Evolutionary conservation across 53 echinoderm and acorn worm species (phyloP).

Genomic region (Patiria pectinifera): DNA sequence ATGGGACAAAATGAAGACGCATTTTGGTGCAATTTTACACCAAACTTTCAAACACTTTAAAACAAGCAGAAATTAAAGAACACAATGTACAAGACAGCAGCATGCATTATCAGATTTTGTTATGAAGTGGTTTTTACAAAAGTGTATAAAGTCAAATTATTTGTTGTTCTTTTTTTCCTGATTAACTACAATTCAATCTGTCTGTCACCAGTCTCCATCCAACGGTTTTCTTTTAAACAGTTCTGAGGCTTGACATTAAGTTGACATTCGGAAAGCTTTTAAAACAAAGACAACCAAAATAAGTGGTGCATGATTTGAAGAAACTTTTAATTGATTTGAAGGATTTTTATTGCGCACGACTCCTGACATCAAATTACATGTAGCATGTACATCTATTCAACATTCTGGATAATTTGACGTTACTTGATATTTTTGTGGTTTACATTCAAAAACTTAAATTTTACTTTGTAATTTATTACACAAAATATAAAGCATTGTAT

Average conservation of each 20-base stretch:
- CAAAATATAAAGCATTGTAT: no score
- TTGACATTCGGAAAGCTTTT: background rate
- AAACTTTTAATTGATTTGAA: background rate
- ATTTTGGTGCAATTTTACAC: background rate
- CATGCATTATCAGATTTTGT: conserved; percentile 24
- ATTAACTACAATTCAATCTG: background rate
- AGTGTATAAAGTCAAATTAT: conserved; percentile 21
- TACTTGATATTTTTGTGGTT: no score
- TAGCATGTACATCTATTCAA: no score
- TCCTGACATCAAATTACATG: background rate
- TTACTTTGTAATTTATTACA: no score
- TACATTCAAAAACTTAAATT: no score
- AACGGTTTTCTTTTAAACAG: background rate
- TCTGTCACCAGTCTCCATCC: background rate
- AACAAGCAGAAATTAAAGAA: background rate
- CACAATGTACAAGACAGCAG: background rate
- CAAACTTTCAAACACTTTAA: background rate
- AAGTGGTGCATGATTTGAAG: background rate
- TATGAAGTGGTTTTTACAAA: background rate
- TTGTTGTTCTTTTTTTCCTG: background rate
- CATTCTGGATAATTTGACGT: no score
- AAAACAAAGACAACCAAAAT: background rate
- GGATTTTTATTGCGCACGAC: background rate
- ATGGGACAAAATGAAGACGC: no score
- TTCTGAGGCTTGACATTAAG: background rate